Conservation (phyloP, 2,888 invertebrate species). For the Empis livida region DNA sequence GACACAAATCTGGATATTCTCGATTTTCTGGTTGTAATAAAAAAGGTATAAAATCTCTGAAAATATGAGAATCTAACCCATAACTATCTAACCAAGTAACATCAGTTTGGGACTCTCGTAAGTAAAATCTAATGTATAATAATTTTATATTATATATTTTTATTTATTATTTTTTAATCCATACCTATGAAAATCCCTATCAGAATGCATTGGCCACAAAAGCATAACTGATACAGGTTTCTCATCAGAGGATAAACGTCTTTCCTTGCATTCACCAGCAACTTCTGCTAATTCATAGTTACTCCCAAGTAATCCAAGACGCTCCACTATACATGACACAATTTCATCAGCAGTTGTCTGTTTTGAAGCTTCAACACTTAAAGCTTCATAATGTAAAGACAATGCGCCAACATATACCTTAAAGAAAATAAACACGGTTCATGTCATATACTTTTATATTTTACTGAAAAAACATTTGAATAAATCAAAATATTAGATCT, state of each 20-base stretch:
- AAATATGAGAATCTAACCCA: slow-evolving; percentile 80
- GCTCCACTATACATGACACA: slow-evolving; percentile 74
- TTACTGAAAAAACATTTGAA: too few relatives aligned
- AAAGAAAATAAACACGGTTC: too few relatives aligned
- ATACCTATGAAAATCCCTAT: slow-evolving; percentile 27
- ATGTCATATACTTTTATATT: not conserved
- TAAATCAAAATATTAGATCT: too few relatives aligned
- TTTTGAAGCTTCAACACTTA: slow-evolving; percentile 82
- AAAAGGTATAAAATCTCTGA: slow-evolving; percentile 83
- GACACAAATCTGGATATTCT: slow-evolving; percentile 92
- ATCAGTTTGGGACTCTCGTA: slow-evolving; percentile 74
- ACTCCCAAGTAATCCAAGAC: slow-evolving; percentile 46
- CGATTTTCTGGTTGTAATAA: slow-evolving; percentile 84
- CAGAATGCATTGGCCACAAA: slow-evolving; percentile 59
- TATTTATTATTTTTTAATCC: not conserved
- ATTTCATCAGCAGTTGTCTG: slow-evolving; percentile 87
- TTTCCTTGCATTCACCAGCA: slow-evolving; percentile 85
- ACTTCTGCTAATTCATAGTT: slow-evolving; percentile 74
- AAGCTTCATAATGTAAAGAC: slow-evolving; percentile 76
- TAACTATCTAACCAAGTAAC: slow-evolving; percentile 79
- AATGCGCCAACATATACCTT: slow-evolving; percentile 83
- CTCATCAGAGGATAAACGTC: slow-evolving; percentile 68
- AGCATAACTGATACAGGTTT: slow-evolving; percentile 74
- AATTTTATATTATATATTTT: not conserved
- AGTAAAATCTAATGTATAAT: slow-evolving; percentile 56